Percentiles rank a stretch among this genome's conserved stretches.
Conservation (phyloP, 35 echinoderm and acorn worm genomes). For the Apostichopus californicus region DNA sequence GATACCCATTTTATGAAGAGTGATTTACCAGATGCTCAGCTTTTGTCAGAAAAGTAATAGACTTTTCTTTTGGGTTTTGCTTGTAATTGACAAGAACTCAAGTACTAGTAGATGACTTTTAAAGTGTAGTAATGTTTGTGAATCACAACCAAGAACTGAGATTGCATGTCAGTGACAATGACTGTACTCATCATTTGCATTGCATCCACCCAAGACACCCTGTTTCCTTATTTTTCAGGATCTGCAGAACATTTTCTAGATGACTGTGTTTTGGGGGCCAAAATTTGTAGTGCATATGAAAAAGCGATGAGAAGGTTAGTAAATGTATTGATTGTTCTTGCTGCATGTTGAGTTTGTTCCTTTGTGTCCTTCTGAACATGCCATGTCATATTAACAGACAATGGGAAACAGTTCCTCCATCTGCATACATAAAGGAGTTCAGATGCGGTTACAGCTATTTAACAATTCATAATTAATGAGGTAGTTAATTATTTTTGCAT, state of each 20-base stretch:
- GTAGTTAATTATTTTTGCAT: neutral
- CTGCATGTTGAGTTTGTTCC: neutral
- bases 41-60: no score
- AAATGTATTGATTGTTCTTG: neutral
- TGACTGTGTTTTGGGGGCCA: neutral
- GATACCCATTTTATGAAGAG: no score
- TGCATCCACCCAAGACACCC: neutral
- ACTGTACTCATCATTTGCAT: no score
- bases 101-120: no score
- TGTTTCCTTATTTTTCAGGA: neutral
- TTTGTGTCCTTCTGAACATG: neutral
- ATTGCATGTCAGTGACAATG: no score
- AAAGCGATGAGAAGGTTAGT: conserved; percentile 15
- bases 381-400: neutral
- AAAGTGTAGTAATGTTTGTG: no score
- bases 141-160: no score
- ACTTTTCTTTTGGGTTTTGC: no score
- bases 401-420: neutral
- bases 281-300: conserved; percentile 22
- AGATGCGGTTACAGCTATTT: neutral
- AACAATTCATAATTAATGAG: neutral
- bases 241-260: conserved; percentile 25
- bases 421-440: neutral
- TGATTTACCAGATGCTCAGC: no score
- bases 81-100: no score